phyloP scores from a whole-genome alignment of 2,797 vertebrate genomes.

The Pteronotus mesoamericanus region DNA sequence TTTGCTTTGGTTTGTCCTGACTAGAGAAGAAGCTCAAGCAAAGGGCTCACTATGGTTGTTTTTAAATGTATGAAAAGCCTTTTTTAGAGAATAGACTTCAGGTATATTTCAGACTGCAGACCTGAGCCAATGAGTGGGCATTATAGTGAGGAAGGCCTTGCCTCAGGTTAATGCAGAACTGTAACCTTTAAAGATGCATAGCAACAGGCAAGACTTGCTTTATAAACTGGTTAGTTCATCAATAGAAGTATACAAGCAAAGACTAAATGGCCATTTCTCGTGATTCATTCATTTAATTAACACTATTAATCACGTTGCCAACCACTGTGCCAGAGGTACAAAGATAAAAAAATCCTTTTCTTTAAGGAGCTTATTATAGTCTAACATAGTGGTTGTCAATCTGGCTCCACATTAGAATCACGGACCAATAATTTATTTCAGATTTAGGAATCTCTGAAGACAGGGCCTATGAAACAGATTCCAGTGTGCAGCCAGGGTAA shows the following conservation, averaged over 20 bases:
- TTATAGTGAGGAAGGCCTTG: not conserved
- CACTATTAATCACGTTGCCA: not conserved
- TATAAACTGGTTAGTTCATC: not conserved
- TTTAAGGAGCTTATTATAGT: not conserved
- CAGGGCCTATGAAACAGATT: not conserved
- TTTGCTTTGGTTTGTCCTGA: not conserved
- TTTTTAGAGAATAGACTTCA: not conserved
- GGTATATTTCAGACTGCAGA: not conserved
- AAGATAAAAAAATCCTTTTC: not conserved
- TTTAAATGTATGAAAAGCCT: not conserved
- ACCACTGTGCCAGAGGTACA: not conserved
- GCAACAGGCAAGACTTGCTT: not conserved
- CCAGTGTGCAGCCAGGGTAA: not conserved
- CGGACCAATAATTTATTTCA: not conserved
- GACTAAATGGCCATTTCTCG: not conserved
- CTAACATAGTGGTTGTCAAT: not conserved
- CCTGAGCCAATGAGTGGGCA: not conserved
- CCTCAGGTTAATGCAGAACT: not conserved
- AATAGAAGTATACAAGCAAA: not conserved
- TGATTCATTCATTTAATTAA: not conserved
- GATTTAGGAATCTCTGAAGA: not conserved
- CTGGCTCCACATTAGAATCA: not conserved
- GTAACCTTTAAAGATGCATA: not conserved
- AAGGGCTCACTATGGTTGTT: not conserved
- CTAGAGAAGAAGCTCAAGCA: not conserved